phyloP scores from a whole-genome alignment of 2,797 vertebrate genomes.

The Leontopithecus rosalia region DNA sequence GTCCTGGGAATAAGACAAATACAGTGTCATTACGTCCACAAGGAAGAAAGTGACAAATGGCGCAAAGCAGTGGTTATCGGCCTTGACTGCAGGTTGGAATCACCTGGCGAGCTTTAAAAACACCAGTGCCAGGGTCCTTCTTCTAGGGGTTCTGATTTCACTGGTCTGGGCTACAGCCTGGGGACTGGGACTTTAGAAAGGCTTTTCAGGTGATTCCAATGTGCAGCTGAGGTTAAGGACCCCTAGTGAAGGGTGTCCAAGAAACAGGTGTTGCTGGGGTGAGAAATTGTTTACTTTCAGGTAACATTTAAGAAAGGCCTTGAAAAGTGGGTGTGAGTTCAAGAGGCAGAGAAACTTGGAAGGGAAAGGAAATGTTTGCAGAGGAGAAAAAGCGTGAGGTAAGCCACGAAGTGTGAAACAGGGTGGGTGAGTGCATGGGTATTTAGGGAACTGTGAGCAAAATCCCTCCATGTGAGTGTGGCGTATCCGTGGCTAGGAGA shows the following conservation, averaged over 20 bases:
- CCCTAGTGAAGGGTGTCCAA: background rate
- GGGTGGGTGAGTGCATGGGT: background rate
- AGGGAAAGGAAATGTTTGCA: background rate
- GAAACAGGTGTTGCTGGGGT: background rate
- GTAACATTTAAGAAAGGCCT: background rate
- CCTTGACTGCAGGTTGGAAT: conserved; percentile 56
- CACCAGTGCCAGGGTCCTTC: background rate
- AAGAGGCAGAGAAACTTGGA: background rate
- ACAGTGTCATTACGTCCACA: conserved; percentile 64
- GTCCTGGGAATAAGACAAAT: conserved; percentile 64
- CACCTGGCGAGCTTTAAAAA: conserved; percentile 49
- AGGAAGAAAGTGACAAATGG: conserved; percentile 72
- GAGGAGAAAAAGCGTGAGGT: background rate
- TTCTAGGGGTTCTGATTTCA: conserved; percentile 45
- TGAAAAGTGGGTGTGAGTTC: background rate
- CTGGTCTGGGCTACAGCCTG: background rate
- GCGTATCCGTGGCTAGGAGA: fast-evolving
- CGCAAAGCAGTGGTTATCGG: conserved; percentile 53
- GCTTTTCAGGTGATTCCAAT: background rate
- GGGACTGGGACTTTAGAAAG: background rate
- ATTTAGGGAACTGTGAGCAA: fast-evolving
- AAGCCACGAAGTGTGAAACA: background rate
- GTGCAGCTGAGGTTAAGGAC: background rate
- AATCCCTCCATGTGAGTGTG: fast-evolving
- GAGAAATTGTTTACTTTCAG: background rate